Evolutionary conservation across 2,888 invertebrate species (phyloP), one percentile per base, ranked within the genome.

Genomic region (Perizoma affinitatum): DNA sequence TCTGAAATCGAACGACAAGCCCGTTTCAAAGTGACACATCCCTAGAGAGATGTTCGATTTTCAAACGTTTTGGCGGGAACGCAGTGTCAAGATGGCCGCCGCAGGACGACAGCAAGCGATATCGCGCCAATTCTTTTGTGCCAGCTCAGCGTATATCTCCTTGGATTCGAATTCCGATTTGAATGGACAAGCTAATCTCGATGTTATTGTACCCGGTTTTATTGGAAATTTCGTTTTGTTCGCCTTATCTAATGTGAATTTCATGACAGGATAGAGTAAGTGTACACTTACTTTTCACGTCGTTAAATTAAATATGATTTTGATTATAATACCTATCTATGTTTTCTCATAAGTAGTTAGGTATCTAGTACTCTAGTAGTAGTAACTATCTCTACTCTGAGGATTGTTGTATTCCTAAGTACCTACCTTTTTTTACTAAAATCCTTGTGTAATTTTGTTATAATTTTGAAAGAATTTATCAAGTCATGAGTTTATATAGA

Each of bases 61-160:
- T 65, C 63, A 63, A 67, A 68, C 67, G 67, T 68, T 68, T 63
- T 66, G 65, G 68, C 63, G 68, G 65, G 68, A 68, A 70, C 66
- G 69, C 54, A 60, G 67, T 68, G 70, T 68, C 70, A 70, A 70
- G 70, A 72, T 72, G 71, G 71, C 69, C 78, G 78, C 81, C 82
- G 67, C 78, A 76, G 74, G 71, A 75, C 63, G 67, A 54, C 57
- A 63, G 67, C 65, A 57, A 61, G 75, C 84, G 88, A 88, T 88
- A 88, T 85, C 85, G 83, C 86, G 76, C 86, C 90, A 87, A 89
- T 91, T 88, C 90, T 90, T 91, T 87, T 84, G 85, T 69, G 67
- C 64, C 65, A 66, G 72, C 76, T 78, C 78, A 69, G 69, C 79
- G 80, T 84, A 84, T 86, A 83, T 83, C 85, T 86, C 83, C 58